Conservation (phyloP, 1,140 invertebrate species). For the Agrypnia vestita region DNA sequence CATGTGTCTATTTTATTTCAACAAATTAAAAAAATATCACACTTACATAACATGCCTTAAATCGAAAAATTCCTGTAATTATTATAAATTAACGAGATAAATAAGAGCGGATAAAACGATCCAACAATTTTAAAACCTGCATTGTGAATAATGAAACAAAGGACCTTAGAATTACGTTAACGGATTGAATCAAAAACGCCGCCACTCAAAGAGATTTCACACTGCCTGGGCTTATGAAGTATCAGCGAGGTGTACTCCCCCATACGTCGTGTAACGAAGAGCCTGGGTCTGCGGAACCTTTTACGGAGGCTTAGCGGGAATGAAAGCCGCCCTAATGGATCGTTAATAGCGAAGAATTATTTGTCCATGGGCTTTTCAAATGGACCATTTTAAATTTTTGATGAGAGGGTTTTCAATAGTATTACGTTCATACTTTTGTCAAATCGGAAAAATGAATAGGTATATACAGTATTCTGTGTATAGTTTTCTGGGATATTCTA, state of each 20-base stretch:
- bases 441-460: too few relatives aligned
- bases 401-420: too few relatives aligned
- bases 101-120: too few relatives aligned
- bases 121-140: not conserved
- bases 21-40: too few relatives aligned
- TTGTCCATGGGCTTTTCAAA: slow-evolving; percentile 2
- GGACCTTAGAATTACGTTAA: not conserved
- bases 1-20: too few relatives aligned
- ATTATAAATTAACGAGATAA: too few relatives aligned
- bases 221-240: not conserved
- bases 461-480: too few relatives aligned
- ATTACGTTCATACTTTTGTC: too few relatives aligned
- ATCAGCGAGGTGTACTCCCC: not conserved
- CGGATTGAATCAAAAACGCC: not conserved
- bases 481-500: too few relatives aligned
- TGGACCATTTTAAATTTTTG: not conserved
- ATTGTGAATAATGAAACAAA: not conserved
- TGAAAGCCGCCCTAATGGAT: slow-evolving; percentile 4
- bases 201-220: not conserved
- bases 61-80: too few relatives aligned
- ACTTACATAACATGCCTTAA: too few relatives aligned
- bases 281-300: not conserved
- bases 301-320: not conserved
- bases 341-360: slow-evolving; percentile 18
- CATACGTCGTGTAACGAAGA: slow-evolving; percentile 13